Evolutionary conservation across 1,140 invertebrate species (phyloP).

Genomic region (Drosophila saltans): DNA sequence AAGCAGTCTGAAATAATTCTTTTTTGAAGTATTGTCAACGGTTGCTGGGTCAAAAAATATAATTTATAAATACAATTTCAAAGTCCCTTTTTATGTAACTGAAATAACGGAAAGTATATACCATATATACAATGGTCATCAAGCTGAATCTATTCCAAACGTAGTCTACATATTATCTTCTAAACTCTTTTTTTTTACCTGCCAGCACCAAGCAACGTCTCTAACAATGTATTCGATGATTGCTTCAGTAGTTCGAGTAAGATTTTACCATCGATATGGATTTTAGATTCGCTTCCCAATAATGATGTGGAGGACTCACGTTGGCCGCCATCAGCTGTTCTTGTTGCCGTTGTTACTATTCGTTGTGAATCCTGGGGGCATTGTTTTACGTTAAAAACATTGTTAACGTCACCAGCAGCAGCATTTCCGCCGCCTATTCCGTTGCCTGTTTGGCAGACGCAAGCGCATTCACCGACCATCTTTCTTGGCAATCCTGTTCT

Average conservation of each 20-base stretch:
- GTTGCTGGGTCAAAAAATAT: too few species aligned
- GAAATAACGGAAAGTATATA: too few species aligned
- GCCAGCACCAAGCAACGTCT: slow-evolving; percentile 66
- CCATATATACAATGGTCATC: too few species aligned
- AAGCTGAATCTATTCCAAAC: too few species aligned
- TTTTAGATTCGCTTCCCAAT: slow-evolving; percentile 29
- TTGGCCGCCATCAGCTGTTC: slow-evolving; percentile 50
- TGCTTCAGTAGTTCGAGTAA: slow-evolving; percentile 71
- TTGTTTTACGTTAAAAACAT: slow-evolving; percentile 20
- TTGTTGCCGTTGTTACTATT: not conserved
- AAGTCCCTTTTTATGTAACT: too few species aligned
- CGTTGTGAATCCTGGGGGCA: slow-evolving; percentile 36
- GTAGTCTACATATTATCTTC: slow-evolving; percentile 24
- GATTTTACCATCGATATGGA: slow-evolving; percentile 43
- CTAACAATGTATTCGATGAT: slow-evolving; percentile 62
- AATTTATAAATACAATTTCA: too few species aligned
- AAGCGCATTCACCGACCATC: slow-evolving; percentile 55
- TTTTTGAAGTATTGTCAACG: too few species aligned
- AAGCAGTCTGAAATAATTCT: too few species aligned
- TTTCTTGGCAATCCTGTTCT: slow-evolving; percentile 54
- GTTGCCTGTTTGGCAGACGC: slow-evolving; percentile 52
- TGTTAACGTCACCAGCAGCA: not conserved
- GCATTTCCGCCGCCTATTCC: too few species aligned
- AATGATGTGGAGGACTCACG: slow-evolving; percentile 20
- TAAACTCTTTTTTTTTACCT: slow-evolving; percentile 42